These are phyloP conservation scores for Drosophila auraria DNA, from an alignment of 1,140 invertebrate genomes.

Conservation along the genomic window DNA sequence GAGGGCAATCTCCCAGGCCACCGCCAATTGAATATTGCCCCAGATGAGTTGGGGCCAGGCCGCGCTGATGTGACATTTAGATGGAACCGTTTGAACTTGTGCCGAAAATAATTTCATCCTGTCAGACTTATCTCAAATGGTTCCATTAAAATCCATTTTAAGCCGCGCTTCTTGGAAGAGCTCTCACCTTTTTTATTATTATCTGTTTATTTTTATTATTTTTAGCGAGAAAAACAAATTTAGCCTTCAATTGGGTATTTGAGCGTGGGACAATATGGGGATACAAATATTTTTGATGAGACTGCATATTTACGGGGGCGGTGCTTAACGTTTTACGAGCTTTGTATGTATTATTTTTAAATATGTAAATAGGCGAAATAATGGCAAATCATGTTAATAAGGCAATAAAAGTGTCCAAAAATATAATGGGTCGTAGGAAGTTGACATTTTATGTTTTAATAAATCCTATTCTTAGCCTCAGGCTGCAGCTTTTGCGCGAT, in stretches of 20 bases:
- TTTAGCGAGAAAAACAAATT: neutral
- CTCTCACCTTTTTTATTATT: constrained; percentile 10
- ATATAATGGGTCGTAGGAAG: neutral
- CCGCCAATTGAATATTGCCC: constrained; percentile 34
- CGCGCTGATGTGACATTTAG: constrained; percentile 39
- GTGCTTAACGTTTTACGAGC: constrained; percentile 17
- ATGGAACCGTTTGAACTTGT: constrained; percentile 15
- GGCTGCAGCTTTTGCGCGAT: neutral
- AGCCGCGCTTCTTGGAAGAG: neutral
- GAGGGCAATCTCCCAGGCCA: constrained; percentile 26
- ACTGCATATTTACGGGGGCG: constrained; percentile 3
- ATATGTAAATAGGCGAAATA: neutral
- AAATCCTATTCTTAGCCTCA: neutral
- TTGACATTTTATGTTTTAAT: neutral
- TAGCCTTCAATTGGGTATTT: constrained; percentile 22
- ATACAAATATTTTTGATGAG: constrained; percentile 22
- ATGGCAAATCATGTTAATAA: neutral
- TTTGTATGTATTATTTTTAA: neutral
- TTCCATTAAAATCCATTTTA: constrained; percentile 5
- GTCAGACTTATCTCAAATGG: constrained; percentile 8
- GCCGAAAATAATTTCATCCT: constrained; percentile 13
- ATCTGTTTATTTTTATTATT: constrained; percentile 11
- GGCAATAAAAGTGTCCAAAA: constrained; percentile 1
- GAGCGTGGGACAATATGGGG: constrained; percentile 8
- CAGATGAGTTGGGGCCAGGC: constrained; percentile 15